phyloP scores from a whole-genome alignment of 2,797 vertebrate genomes.

The Cetoscarus ocellatus region DNA sequence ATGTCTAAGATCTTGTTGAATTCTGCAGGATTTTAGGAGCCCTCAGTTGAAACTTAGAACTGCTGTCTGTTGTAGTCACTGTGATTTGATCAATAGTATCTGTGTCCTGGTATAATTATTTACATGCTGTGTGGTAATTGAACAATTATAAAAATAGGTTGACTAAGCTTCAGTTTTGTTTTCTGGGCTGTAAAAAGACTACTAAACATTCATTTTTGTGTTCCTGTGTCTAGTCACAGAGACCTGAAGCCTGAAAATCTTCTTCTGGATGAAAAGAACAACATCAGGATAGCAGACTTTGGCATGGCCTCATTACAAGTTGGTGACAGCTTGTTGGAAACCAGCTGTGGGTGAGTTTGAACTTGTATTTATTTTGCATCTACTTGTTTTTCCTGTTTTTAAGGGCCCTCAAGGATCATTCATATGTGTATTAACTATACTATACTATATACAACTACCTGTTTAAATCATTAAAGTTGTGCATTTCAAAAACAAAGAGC shows the following conservation, averaged over 20 bases:
- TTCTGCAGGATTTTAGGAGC: background rate
- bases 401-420: no score
- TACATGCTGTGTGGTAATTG: background rate
- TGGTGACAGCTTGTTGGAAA: slow-evolving; percentile 92
- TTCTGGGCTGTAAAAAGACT: slow-evolving; percentile 16
- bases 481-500: no score
- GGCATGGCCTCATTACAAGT: slow-evolving; percentile 95
- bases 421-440: no score
- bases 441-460: no score
- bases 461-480: no score
- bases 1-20: background rate
- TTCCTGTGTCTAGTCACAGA: slow-evolving; percentile 85
- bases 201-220: background rate
- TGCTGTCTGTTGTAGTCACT: no score
- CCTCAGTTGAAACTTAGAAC: background rate
- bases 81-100: no score
- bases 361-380: background rate
- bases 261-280: slow-evolving; percentile 94
- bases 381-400: background rate
- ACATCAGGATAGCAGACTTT: slow-evolving; percentile 94
- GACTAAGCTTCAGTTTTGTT: background rate
- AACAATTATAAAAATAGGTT: background rate
- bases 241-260: slow-evolving; percentile 95
- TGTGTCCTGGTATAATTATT: background rate
- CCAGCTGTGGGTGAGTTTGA: slow-evolving; percentile 86